Evolutionary conservation across 2,113 vertebrate genomes (phyloP), one percentile per base, ranked within the genome.

Genomic region (Brachionichthys hirsutus): DNA sequence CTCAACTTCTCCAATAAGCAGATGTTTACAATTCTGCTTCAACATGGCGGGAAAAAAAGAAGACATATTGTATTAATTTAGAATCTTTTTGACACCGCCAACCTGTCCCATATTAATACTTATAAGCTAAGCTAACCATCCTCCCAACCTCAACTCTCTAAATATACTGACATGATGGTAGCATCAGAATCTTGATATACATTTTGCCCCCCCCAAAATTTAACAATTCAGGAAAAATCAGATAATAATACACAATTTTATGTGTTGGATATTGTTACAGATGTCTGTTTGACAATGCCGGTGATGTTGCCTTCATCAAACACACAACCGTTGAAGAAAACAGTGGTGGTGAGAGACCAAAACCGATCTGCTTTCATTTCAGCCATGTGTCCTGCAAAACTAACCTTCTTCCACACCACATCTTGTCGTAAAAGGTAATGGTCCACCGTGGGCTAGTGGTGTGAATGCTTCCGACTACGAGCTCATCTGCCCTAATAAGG

Each of bases 261-360:
- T 52, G 20, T 55, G 42, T n/a, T 75, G 24, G n/a, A n/a, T n/a
- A n/a, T n/a, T n/a, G n/a, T 60, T 12, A 0, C 70, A 98, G 95
- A 86, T 98, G 96, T 75, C 84, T 98, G 55, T 91, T 85, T 0
- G 93, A 95, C 22, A 64, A 1, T 7, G 89, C 83, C 3, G 95
- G 94, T 6, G 92, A 97, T 0, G 94, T 98, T 70, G 94, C 94
- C 60, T 98, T 98, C 58, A 76, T 96, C 49, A 96, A 95, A 77
- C 94, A 98, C 75, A 85, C 87, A 41, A 94, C 68, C 0, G 90
- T 96, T 9, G 11, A 52, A 12, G 93, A 95, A 68, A 94, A 94
- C 77, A 94, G 85, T 0, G 44, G 91, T 0, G 93, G 95, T 96
- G 61, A 83, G 75, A 66, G 6, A 20, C 13, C 6, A 1, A 49